A percentile compares a stretch with the other conserved stretches of the same genome.
Conservation (phyloP, 2,888 invertebrate species). For the Parascotia fuliginaria region DNA sequence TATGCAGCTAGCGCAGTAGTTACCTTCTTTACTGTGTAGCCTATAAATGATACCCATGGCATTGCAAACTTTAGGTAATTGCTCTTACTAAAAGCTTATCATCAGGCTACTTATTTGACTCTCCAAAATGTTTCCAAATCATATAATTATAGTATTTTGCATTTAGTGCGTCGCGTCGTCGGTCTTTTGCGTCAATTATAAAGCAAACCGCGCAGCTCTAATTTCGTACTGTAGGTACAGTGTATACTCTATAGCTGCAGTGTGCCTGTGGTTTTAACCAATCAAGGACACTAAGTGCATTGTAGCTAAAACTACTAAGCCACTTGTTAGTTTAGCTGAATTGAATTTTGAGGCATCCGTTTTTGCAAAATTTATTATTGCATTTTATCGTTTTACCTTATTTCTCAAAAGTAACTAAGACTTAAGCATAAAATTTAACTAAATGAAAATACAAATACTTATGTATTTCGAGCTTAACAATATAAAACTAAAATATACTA, state of each 20-base stretch:
- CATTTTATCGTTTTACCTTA: no score
- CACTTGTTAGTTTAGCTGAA: background rate
- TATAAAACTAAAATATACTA: no score
- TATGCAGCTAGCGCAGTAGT: no score
- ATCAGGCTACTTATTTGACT: no score
- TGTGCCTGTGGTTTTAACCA: conserved; percentile 9
- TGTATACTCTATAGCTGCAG: background rate
- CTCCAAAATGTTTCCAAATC: background rate
- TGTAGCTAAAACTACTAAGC: conserved; percentile 5
- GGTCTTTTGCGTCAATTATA: conserved; percentile 16
- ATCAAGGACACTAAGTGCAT: conserved; percentile 5
- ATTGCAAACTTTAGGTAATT: no score
- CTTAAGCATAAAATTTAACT: no score
- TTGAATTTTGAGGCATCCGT: background rate
- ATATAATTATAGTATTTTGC: background rate
- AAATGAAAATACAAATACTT: no score
- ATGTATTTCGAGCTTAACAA: no score
- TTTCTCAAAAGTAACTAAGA: no score
- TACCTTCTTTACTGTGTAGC: no score
- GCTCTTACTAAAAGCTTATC: no score
- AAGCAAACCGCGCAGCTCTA: conserved; percentile 10
- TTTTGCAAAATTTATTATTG: background rate
- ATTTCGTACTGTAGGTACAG: conserved; percentile 6
- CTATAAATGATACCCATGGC: no score
- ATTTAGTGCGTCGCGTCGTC: background rate